These are phyloP conservation scores for Gambusia affinis DNA, from an alignment of 2,113 vertebrate species.

Conservation along the genomic window DNA sequence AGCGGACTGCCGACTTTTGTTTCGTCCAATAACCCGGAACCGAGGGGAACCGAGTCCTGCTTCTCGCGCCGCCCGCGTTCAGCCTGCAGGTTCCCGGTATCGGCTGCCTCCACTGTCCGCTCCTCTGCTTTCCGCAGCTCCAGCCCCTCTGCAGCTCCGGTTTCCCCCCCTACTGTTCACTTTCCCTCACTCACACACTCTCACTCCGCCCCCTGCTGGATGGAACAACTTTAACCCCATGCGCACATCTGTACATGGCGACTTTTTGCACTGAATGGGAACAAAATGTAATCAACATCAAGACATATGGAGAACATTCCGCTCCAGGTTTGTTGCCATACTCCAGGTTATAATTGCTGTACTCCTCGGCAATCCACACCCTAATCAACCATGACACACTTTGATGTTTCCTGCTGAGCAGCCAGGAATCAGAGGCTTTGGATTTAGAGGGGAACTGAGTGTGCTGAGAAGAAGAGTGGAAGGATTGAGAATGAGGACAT, in stretches of 20 bases:
- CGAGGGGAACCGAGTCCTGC: slow-evolving; percentile 2
- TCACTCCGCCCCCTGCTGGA: slow-evolving; percentile 65
- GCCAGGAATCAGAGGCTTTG: slow-evolving; percentile 18
- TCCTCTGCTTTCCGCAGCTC: slow-evolving; percentile 51
- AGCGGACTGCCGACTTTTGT: background rate
- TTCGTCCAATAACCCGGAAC: background rate
- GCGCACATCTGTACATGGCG: slow-evolving; percentile 55
- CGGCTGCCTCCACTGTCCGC: slow-evolving; percentile 44
- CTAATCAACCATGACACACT: slow-evolving; percentile 63
- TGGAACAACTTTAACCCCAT: slow-evolving; percentile 20
- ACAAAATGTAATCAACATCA: background rate
- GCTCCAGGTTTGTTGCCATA: background rate
- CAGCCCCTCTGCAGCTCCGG: slow-evolving; percentile 46
- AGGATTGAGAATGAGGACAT: slow-evolving; percentile 12
- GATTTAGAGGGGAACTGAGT: slow-evolving; percentile 17
- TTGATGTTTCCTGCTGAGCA: slow-evolving; percentile 25
- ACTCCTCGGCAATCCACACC: slow-evolving; percentile 2
- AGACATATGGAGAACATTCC: background rate
- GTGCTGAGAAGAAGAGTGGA: no score
- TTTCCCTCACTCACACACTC: slow-evolving; percentile 10
- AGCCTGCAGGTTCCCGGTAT: slow-evolving; percentile 40
- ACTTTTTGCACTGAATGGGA: background rate
- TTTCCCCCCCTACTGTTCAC: slow-evolving; percentile 13
- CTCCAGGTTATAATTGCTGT: background rate
- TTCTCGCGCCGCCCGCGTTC: slow-evolving; percentile 19